phyloP scores from a whole-genome alignment of 2,797 vertebrate species.

The Sphenodon punctatus region DNA sequence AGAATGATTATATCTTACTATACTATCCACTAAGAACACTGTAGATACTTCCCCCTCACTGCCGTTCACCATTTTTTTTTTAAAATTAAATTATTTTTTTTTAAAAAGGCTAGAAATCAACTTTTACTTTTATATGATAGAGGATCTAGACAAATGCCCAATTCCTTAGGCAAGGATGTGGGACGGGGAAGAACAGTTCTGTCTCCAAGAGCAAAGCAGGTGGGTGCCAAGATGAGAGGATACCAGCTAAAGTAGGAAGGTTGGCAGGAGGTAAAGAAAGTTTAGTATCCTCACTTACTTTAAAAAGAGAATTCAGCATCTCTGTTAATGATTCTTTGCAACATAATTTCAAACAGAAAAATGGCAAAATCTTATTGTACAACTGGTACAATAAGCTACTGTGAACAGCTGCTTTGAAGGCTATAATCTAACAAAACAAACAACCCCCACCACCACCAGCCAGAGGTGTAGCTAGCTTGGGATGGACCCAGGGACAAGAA shows the following conservation, averaged over 20 bases:
- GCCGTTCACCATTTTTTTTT: not conserved
- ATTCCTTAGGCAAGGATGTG: not conserved
- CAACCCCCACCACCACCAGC: not conserved
- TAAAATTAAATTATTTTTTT: not conserved
- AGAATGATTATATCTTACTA: not conserved
- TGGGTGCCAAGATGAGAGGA: not conserved
- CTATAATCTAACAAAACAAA: slow-evolving; percentile 1
- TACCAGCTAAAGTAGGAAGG: not conserved
- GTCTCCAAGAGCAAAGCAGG: not conserved
- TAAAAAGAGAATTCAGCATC: slow-evolving; percentile 39
- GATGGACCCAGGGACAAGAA: too few relatives aligned
- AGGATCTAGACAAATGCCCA: not conserved
- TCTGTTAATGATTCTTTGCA: not conserved
- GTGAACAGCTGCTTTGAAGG: slow-evolving; percentile 41
- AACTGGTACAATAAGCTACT: slow-evolving; percentile 49
- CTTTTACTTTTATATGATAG: not conserved
- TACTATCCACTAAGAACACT: too few relatives aligned
- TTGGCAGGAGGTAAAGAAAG: slow-evolving; percentile 9
- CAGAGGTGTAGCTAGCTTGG: too few relatives aligned
- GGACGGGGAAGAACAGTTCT: not conserved
- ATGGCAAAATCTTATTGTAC: not conserved
- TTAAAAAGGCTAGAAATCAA: not conserved
- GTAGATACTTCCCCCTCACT: too few relatives aligned
- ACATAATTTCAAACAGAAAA: slow-evolving; percentile 2
- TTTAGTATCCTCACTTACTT: slow-evolving; percentile 14